phyloP scores from a whole-genome alignment of 2,888 invertebrate species.

The Pimpla rufipes region DNA sequence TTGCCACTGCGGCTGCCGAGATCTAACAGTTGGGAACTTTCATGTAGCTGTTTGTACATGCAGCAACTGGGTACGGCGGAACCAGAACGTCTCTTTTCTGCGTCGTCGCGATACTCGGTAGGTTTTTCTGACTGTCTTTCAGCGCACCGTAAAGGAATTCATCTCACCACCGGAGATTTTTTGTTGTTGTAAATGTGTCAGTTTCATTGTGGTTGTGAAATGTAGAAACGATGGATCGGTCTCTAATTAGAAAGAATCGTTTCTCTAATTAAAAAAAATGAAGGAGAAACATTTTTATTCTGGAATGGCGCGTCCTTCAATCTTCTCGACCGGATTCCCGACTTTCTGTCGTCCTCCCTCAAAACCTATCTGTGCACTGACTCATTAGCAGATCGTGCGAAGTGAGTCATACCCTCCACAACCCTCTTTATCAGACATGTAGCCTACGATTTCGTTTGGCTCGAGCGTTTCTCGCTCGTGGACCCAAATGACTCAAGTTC shows the following conservation, averaged over 20 bases:
- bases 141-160: no score
- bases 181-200: not conserved
- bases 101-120: not conserved
- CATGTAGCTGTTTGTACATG: constrained; percentile 31
- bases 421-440: not conserved
- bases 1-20: constrained; percentile 23
- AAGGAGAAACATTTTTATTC: constrained; percentile 28
- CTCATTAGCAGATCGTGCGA: constrained; percentile 56
- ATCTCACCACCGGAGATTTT: not conserved
- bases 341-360: not conserved
- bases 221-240: no score
- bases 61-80: constrained; percentile 3
- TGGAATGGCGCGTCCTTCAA: not conserved
- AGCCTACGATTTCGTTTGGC: no score
- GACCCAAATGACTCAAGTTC: no score
- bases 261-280: constrained; percentile 56
- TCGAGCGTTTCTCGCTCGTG: no score
- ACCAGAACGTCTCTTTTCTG: constrained; percentile 3
- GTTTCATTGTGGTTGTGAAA: no score
- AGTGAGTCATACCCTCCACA: constrained; percentile 43
- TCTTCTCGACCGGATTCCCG: constrained; percentile 7
- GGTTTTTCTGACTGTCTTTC: not conserved
- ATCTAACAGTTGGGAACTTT: constrained; percentile 56
- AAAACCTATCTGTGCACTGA: constrained; percentile 45
- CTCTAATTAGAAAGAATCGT: constrained; percentile 13